Evolutionary conservation across 2,888 invertebrate genomes (phyloP), one percentile per base, ranked within the genome.

Genomic region (Protonemura montana): DNA sequence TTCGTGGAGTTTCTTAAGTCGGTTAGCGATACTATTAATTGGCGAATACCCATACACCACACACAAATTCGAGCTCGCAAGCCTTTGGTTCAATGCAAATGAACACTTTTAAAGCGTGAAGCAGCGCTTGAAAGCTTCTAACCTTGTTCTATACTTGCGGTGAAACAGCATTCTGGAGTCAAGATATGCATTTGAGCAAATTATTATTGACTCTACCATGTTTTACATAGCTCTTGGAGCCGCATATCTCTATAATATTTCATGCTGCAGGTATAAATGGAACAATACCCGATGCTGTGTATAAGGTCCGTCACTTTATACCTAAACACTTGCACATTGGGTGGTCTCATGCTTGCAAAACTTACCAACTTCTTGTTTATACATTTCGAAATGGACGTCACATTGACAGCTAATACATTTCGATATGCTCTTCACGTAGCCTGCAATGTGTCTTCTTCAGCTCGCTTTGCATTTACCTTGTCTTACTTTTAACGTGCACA

Each of bases 401-500:
- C 2, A 78, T 7, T 26, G 78, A 78, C 78, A 78, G 78, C 78
- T 78, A 28, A 78, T 27, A 78, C 21, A 78, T 13, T 26, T 28
- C 78, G 78, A 21, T 78, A 78, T 27, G 78, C 28, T 78, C 78
- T 78, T 59, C 59, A 59, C 59, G 35, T 35, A 3, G 35, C 35
- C 7, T 27, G n/a, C 78, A 78, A 78, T 78, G 28, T 28, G 28
- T 78, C 78, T 78, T 78, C 78, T 78, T 78, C 78, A 78, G 78
- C 26, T 10, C 27, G 27, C 78, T 27, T 78, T 78, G 28, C 78
- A 78, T 78, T 10, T 10, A 35, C 35, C 78, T 26, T 78, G 78
- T 78, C 28, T 13, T 26, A 59, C 59, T 59, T 59, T 59, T 13
- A 13, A 2, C 59, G 59, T 16, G 13, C 59, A 35, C 59, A 3